Conservation (phyloP, 1,140 invertebrate genomes). For the Vanessa atalanta region DNA sequence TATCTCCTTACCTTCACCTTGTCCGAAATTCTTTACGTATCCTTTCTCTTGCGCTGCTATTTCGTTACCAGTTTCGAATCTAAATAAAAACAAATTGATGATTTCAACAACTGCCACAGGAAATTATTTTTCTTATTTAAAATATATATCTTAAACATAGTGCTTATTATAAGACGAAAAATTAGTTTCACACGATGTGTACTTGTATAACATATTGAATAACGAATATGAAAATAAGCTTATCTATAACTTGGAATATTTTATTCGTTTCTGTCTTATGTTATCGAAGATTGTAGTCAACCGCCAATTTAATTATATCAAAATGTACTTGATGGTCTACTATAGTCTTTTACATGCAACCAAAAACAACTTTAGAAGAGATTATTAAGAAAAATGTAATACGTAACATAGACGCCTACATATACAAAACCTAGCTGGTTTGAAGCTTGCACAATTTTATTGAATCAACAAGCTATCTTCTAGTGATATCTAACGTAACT, state of each 20-base stretch:
- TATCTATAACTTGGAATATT: too few species aligned
- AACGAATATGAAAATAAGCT: too few species aligned
- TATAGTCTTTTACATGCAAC: too few species aligned
- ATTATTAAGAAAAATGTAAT: background rate
- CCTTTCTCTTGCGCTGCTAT: constrained; percentile 86
- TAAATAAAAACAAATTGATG: constrained; percentile 27
- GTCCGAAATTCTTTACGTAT: constrained; percentile 85
- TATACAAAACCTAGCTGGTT: background rate
- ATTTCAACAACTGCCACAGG: background rate
- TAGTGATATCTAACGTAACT: constrained; percentile 15
- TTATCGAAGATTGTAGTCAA: too few species aligned
- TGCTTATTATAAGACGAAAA: too few species aligned
- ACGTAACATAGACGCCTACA: constrained; percentile 8
- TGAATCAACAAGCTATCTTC: constrained; percentile 14
- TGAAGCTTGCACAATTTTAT: constrained; percentile 20
- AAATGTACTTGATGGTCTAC: too few species aligned
- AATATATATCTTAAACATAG: too few species aligned
- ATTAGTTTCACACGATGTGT: too few species aligned
- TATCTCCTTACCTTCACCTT: constrained; percentile 82
- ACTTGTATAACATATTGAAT: too few species aligned
- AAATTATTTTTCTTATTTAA: too few species aligned
- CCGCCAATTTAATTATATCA: too few species aligned
- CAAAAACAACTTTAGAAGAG: background rate
- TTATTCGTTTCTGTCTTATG: too few species aligned
- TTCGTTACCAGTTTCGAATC: constrained; percentile 85